These are phyloP conservation scores for Patagioenas fasciata DNA, from an alignment of 2,113 vertebrate genomes.

Conservation along the genomic window DNA sequence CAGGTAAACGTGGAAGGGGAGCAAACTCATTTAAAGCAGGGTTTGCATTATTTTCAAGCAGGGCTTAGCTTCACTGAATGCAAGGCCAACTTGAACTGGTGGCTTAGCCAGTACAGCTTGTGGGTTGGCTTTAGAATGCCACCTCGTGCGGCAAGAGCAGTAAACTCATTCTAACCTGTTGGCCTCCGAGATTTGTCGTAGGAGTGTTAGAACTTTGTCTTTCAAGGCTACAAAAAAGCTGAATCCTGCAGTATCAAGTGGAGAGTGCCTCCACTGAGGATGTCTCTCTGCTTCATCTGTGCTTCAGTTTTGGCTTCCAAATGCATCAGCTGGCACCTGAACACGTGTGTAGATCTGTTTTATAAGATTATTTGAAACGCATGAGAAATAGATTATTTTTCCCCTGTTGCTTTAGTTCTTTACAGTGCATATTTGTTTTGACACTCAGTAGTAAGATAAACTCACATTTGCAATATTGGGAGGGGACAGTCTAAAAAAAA, in stretches of 20 bases:
- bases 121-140: background rate
- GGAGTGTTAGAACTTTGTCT: background rate
- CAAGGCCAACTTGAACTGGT: background rate
- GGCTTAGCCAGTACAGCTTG: background rate
- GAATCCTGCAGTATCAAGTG: background rate
- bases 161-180: background rate
- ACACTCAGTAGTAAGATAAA: background rate
- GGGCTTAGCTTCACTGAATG: background rate
- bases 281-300: background rate
- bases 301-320: background rate
- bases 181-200: background rate
- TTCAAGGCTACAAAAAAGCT: background rate
- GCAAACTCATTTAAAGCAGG: background rate
- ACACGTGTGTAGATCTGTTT: background rate
- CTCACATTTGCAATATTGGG: background rate
- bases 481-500: background rate
- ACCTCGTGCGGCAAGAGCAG: background rate
- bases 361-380: background rate
- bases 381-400: background rate
- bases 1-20: background rate
- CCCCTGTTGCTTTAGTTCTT: background rate
- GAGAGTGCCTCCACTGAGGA: background rate
- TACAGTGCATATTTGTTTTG: background rate
- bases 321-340: background rate
- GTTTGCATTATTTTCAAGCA: background rate